A percentile compares a stretch with the other conserved stretches of the same genome.
Conservation (phyloP, 2,113 vertebrate genomes). For the Polypterus senegalus region DNA sequence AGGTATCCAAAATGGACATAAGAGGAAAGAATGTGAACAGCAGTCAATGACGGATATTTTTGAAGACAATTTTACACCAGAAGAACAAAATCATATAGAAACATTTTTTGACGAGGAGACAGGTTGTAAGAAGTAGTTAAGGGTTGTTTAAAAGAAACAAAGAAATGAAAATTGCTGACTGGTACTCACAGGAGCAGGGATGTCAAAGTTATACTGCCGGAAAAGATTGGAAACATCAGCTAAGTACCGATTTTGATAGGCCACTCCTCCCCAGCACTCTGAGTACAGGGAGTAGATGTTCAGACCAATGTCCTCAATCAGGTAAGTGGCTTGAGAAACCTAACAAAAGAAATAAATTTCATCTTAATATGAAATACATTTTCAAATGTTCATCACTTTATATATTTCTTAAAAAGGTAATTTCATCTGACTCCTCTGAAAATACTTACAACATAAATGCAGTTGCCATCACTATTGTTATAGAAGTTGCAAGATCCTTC, state of each 20-base stretch:
- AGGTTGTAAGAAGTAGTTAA: no score
- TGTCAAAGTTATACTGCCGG: conserved; percentile 17
- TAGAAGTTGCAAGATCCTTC: conserved; percentile 15
- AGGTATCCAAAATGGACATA: no score
- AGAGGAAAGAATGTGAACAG: no score
- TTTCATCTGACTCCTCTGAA: neutral
- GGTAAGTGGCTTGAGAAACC: conserved; percentile 9
- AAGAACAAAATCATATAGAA: no score
- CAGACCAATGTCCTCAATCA: conserved; percentile 24
- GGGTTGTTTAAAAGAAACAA: no score
- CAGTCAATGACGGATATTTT: no score
- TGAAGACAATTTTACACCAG: no score
- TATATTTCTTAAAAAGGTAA: no score
- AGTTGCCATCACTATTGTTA: conserved; percentile 4
- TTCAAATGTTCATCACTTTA: no score
- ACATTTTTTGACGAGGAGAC: no score
- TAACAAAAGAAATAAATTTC: neutral
- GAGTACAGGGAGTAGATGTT: conserved; percentile 26
- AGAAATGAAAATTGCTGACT: neutral
- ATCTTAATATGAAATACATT: no score
- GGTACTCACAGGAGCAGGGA: conserved; percentile 14
- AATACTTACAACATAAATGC: conserved; percentile 9
- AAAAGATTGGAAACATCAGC: conserved; percentile 22
- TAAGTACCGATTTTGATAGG: conserved; percentile 9
- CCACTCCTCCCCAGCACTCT: conserved; percentile 17